Evolutionary conservation across 2,888 invertebrate genomes (phyloP).

Genomic region (Amaurobius ferox): DNA sequence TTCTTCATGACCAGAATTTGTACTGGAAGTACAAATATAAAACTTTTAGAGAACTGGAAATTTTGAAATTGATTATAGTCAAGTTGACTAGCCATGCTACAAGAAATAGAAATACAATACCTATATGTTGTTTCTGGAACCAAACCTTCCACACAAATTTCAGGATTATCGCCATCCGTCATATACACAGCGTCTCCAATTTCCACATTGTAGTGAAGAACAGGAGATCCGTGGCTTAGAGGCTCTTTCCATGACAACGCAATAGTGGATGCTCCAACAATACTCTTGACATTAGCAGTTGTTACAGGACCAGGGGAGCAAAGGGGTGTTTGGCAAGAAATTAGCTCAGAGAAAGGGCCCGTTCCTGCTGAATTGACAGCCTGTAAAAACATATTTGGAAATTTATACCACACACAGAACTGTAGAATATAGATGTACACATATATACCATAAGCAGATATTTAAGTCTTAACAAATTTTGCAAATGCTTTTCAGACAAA

Average conservation of each 20-base stretch:
- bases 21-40: too few relatives aligned
- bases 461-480: too few relatives aligned
- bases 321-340: constrained; percentile 86
- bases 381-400: constrained; percentile 79
- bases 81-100: too few relatives aligned
- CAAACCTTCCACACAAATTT: constrained; percentile 84
- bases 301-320: constrained; percentile 85
- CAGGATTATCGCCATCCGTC: constrained; percentile 80
- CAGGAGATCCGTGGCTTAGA: constrained; percentile 85
- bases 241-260: constrained; percentile 88
- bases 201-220: constrained; percentile 83
- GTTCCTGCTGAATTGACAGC: constrained; percentile 90
- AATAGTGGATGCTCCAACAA: constrained; percentile 82
- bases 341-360: constrained; percentile 84
- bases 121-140: constrained; percentile 87
- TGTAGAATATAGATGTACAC: too few relatives aligned
- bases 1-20: too few relatives aligned
- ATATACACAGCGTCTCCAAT: constrained; percentile 77
- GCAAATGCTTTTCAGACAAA: too few relatives aligned
- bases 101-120: too few relatives aligned
- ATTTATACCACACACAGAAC: too few relatives aligned
- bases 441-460: too few relatives aligned
- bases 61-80: too few relatives aligned
- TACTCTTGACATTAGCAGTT: constrained; percentile 78
- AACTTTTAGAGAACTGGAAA: too few relatives aligned